phyloP scores from a whole-genome alignment of 2,888 invertebrate genomes.

The Tetropium fuscum region DNA sequence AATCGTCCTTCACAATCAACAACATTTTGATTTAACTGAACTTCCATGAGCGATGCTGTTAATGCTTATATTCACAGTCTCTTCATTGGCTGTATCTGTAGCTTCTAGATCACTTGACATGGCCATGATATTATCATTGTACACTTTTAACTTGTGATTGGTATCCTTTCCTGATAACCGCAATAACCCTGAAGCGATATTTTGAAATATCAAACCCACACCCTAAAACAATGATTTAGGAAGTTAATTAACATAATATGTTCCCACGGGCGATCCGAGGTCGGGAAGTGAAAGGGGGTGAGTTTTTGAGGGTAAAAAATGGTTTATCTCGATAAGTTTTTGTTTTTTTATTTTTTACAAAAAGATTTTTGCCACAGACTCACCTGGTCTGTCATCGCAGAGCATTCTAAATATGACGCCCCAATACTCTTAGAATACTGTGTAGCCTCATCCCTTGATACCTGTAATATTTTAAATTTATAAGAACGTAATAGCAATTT shows the following conservation, averaged over 20 bases:
- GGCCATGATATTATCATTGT: conserved; percentile 69
- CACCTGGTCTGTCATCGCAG: conserved; percentile 81
- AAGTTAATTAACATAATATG: too few relatives aligned
- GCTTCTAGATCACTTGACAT: conserved; percentile 70
- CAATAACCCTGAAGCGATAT: conserved; percentile 74
- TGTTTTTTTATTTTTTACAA: too few relatives aligned
- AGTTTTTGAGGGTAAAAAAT: too few relatives aligned
- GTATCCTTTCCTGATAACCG: conserved; percentile 66
- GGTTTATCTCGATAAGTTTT: too few relatives aligned
- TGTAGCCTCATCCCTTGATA: conserved; percentile 75
- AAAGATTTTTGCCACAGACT: too few relatives aligned
- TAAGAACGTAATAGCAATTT: too few relatives aligned
- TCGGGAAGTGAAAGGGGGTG: too few relatives aligned
- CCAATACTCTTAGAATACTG: conserved; percentile 84
- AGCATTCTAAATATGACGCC: conserved; percentile 88
- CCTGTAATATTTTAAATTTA: conserved; percentile 49
- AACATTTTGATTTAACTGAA: conserved; percentile 70
- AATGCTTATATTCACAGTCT: conserved; percentile 74
- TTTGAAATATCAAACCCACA: conserved; percentile 79
- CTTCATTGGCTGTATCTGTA: conserved; percentile 74
- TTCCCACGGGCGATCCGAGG: too few relatives aligned
- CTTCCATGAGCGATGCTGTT: conserved; percentile 78
- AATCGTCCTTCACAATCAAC: too few relatives aligned
- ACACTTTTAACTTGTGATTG: conserved; percentile 70
- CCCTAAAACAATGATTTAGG: conserved; percentile 66